A percentile compares a stretch with the other conserved stretches of the same genome.
Evolutionary conservation across 2,888 invertebrate genomes (phyloP).

Genomic region (Drosophila parthenogenetica): DNA sequence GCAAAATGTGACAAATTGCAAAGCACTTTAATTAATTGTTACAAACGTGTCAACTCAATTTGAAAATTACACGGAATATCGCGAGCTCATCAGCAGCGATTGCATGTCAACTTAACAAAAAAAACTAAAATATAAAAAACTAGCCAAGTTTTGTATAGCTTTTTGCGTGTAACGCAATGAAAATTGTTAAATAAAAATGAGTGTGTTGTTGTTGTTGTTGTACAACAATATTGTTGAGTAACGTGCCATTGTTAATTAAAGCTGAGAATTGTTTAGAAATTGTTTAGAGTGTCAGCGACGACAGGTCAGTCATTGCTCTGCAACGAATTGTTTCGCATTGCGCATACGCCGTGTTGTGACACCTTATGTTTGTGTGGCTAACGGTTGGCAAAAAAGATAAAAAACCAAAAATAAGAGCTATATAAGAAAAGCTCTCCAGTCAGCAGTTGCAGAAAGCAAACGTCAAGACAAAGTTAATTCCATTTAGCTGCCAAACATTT

Average conservation of each 20-base stretch:
- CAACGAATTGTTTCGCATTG: conserved; percentile 14
- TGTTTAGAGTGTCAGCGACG: conserved; percentile 17
- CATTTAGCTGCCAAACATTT: conserved; percentile 55
- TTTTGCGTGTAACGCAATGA: conserved; percentile 37
- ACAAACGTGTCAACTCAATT: conserved; percentile 55
- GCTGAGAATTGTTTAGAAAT: conserved; percentile 34
- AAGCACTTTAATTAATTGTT: conserved; percentile 53
- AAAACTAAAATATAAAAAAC: background rate
- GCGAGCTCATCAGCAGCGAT: conserved; percentile 43
- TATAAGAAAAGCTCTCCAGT: conserved; percentile 1
- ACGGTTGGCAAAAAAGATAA: conserved; percentile 2
- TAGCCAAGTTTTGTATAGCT: conserved; percentile 11
- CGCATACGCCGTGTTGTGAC: conserved; percentile 25
- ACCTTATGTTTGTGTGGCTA: conserved; percentile 2
- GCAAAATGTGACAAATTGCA: conserved; percentile 61
- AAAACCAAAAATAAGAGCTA: background rate
- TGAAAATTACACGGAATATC: conserved; percentile 37
- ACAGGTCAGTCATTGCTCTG: conserved; percentile 43
- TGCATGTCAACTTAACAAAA: conserved; percentile 41
- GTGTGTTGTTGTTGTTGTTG: conserved; percentile 11
- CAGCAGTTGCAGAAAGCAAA: conserved; percentile 35
- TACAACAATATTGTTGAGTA: conserved; percentile 23
- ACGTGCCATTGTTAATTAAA: conserved; percentile 72
- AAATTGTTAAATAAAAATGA: conserved; percentile 45
- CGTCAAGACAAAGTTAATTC: conserved; percentile 40